These are phyloP conservation scores for Platerodrilus igneus DNA, from an alignment of 2,888 invertebrate genomes.

Conservation along the genomic window DNA sequence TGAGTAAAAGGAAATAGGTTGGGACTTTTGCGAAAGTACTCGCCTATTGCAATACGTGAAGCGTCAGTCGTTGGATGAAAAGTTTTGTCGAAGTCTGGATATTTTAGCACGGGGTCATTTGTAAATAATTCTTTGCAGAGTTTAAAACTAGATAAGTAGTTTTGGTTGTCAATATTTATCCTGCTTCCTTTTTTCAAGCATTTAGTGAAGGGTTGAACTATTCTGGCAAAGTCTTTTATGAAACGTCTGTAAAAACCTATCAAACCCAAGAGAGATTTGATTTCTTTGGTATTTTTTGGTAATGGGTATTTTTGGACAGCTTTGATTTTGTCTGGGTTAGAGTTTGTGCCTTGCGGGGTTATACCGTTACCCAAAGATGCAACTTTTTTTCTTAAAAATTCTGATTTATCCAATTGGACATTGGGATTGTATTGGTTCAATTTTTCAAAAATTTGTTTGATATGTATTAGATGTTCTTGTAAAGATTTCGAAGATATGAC, in stretches of 20 bases:
- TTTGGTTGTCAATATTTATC: constrained; percentile 9
- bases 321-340: constrained; percentile 14
- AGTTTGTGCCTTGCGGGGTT: constrained; percentile 23
- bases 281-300: constrained; percentile 20
- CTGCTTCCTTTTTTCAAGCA: constrained; percentile 13
- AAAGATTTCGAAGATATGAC: no score
- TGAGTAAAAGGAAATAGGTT: constrained; percentile 14
- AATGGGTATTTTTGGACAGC: constrained; percentile 15
- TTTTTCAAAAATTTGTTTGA: no score
- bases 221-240: constrained; percentile 18
- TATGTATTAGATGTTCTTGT: no score
- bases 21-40: constrained; percentile 9
- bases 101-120: constrained; percentile 16
- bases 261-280: constrained; percentile 19
- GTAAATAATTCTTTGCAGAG: constrained; percentile 18
- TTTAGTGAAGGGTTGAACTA: constrained; percentile 18
- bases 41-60: no score
- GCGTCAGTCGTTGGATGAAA: constrained; percentile 13
- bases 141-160: constrained; percentile 10
- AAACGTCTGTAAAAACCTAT: constrained; percentile 18
- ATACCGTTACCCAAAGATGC: no score
- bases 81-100: constrained; percentile 23
- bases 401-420: no score
- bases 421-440: no score
- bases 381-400: no score